Evolutionary conservation across 2,113 vertebrate species (phyloP).

Genomic region (Spilogale gracilis): DNA sequence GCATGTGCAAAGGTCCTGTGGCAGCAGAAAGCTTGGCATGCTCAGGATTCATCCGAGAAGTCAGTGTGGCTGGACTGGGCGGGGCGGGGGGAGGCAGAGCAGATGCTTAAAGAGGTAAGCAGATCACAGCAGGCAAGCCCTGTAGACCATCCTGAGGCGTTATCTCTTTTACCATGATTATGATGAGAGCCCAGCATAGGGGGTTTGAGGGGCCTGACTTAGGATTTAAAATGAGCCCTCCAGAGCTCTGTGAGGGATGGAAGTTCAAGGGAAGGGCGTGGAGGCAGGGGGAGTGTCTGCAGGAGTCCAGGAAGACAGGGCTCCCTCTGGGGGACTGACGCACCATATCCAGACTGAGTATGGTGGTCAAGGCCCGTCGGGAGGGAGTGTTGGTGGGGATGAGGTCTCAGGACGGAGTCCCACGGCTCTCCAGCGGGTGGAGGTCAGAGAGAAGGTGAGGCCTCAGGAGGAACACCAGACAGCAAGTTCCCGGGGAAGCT

Average conservation of each 20-base stretch:
- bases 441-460: neutral
- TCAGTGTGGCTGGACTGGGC: neutral
- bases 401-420: neutral
- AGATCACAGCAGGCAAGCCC: neutral
- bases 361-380: no score
- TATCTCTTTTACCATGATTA: neutral
- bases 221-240: neutral
- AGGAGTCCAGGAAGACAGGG: neutral
- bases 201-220: neutral
- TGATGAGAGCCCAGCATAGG: neutral
- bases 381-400: no score
- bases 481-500: accelerated
- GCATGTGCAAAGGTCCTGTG: neutral
- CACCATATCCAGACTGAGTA: neutral
- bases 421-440: neutral
- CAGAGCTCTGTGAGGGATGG: neutral
- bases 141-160: neutral
- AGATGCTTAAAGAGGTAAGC: neutral
- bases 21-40: neutral
- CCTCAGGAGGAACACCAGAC: neutral
- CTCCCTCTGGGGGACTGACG: neutral
- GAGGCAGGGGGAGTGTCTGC: neutral
- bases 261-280: neutral
- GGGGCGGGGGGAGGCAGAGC: neutral
- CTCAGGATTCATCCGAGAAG: neutral